A percentile compares a stretch with the other conserved stretches of the same genome.
These are phyloP conservation scores for Hydractinia symbiolongicarpus DNA, from an alignment of 30 jellyfish, hydroid and myxozoan species.

Conservation along the genomic window DNA sequence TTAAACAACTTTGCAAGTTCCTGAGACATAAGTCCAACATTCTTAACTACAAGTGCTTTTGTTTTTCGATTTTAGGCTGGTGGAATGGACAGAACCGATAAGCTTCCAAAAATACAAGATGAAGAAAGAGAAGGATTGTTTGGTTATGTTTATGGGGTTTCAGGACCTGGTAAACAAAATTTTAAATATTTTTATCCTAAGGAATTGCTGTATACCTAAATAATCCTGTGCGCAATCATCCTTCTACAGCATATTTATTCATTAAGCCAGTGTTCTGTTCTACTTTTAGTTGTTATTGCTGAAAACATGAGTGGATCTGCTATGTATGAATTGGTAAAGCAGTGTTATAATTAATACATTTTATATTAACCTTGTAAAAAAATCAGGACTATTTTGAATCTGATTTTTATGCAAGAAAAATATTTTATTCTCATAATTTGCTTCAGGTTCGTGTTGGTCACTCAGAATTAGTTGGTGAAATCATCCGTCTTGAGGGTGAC, in stretches of 20 bases:
- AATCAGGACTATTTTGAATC: too few relatives aligned
- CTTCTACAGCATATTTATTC: not conserved
- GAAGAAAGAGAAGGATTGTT: constrained; percentile 81
- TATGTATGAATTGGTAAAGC: constrained; percentile 97
- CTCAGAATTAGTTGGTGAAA: constrained; percentile 95
- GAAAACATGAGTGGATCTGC: constrained; percentile 99
- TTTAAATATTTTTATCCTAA: not conserved
- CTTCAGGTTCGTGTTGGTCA: constrained; percentile 96
- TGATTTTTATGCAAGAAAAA: too few relatives aligned
- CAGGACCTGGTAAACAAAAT: constrained; percentile 87
- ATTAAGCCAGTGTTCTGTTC: not conserved
- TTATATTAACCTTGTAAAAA: not conserved
- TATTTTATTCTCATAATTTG: too few relatives aligned
- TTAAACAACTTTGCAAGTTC: too few relatives aligned
- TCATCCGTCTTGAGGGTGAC: constrained; percentile 95
- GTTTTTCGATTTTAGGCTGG: constrained; percentile 53
- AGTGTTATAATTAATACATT: not conserved
- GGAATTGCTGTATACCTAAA: too few relatives aligned
- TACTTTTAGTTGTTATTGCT: constrained; percentile 83
- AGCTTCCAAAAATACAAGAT: constrained; percentile 55
- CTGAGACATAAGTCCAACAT: too few relatives aligned
- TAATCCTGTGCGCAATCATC: too few relatives aligned
- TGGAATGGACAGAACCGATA: constrained; percentile 74
- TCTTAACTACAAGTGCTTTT: too few relatives aligned
- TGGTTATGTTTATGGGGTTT: constrained; percentile 96